These are phyloP conservation scores for Bombus huntii DNA, from an alignment of 1,140 invertebrate genomes.

Conservation along the genomic window DNA sequence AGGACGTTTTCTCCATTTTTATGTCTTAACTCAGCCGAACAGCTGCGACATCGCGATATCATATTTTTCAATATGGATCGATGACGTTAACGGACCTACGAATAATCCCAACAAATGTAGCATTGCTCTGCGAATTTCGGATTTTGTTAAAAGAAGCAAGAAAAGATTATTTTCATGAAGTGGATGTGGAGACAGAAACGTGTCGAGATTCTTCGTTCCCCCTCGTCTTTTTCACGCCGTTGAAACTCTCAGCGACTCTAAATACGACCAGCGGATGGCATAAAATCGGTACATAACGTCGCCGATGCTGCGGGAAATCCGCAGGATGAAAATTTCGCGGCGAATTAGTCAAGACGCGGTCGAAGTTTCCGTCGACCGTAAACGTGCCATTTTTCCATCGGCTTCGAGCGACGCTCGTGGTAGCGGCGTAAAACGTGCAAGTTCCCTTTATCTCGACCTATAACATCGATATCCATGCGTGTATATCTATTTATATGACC, in stretches of 20 bases:
- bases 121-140: not conserved
- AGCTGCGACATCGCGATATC: too few relatives aligned
- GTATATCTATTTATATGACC: conserved; percentile 41
- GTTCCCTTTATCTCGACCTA: conserved; percentile 13
- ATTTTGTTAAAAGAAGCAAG: not conserved
- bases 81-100: too few relatives aligned
- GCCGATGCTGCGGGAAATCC: not conserved
- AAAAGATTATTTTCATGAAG: not conserved
- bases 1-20: too few relatives aligned
- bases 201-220: not conserved
- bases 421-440: conserved; percentile 27
- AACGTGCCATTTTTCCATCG: conserved; percentile 10
- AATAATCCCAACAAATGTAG: not conserved
- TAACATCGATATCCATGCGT: conserved; percentile 32
- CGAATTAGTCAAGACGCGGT: conserved; percentile 17
- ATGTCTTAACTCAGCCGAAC: too few relatives aligned
- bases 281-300: not conserved
- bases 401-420: not conserved
- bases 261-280: not conserved
- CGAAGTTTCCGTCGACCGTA: conserved; percentile 5
- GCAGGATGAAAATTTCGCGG: not conserved
- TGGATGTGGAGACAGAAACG: too few relatives aligned
- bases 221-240: not conserved
- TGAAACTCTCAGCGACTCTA: not conserved
- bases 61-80: too few relatives aligned